These are phyloP conservation scores for Paralichthys olivaceus DNA, from an alignment of 2,113 vertebrate species.

Conservation along the genomic window DNA sequence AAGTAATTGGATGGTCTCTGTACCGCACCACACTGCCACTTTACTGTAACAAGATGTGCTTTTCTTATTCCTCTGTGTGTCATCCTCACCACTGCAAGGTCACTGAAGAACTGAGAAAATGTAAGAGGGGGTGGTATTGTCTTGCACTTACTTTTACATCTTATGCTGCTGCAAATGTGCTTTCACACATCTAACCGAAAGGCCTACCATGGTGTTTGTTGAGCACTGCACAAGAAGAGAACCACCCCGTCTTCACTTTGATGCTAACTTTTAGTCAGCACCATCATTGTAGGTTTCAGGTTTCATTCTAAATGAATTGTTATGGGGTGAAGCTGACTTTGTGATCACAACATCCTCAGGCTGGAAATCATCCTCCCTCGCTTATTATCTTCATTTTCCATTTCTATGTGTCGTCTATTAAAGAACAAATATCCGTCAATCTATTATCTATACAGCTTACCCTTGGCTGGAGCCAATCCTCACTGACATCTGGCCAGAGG, in stretches of 20 bases:
- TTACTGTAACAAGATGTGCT: slow-evolving; percentile 17
- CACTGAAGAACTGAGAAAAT: slow-evolving; percentile 18
- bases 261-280: too few species aligned
- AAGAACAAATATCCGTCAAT: not conserved
- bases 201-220: slow-evolving; percentile 21
- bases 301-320: too few species aligned
- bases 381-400: not conserved
- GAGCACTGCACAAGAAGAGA: not conserved
- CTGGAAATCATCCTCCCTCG: not conserved
- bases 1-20: slow-evolving; percentile 6
- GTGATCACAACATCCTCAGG: not conserved
- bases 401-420: not conserved
- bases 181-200: slow-evolving; percentile 48
- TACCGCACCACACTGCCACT: slow-evolving; percentile 2
- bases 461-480: too few species aligned
- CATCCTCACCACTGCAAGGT: slow-evolving; percentile 13
- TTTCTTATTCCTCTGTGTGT: slow-evolving; percentile 14
- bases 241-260: not conserved
- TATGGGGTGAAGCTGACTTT: too few species aligned
- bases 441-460: too few species aligned
- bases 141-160: slow-evolving; percentile 16
- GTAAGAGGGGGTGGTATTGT: slow-evolving; percentile 21
- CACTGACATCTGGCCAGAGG: too few species aligned
- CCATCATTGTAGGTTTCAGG: too few species aligned
- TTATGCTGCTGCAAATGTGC: slow-evolving; percentile 15